A percentile compares a stretch with the other conserved stretches of the same genome.
These are phyloP conservation scores for Mylabris phalerata DNA, from an alignment of 1,140 invertebrate species.

Conservation along the genomic window DNA sequence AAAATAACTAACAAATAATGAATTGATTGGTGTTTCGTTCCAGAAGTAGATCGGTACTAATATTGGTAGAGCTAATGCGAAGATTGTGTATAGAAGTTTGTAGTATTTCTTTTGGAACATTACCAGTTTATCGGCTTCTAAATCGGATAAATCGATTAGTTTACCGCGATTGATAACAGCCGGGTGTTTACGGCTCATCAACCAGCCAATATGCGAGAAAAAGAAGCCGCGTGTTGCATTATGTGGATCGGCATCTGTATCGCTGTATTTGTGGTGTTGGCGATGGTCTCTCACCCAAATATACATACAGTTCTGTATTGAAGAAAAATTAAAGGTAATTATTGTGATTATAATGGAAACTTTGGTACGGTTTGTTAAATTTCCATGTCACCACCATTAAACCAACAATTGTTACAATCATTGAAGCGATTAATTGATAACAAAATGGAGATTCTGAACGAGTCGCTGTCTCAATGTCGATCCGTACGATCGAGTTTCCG, in stretches of 20 bases:
- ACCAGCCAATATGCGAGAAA: slow-evolving; percentile 62
- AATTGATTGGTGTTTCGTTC: slow-evolving; percentile 52
- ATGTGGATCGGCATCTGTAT: slow-evolving; percentile 61
- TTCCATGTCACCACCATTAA: slow-evolving; percentile 11
- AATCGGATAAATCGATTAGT: slow-evolving; percentile 59
- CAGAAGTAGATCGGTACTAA: slow-evolving; percentile 62
- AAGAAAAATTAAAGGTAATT: not conserved
- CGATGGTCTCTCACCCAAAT: slow-evolving; percentile 58
- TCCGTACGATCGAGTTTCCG: too few relatives aligned
- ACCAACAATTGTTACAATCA: slow-evolving; percentile 5
- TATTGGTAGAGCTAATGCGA: slow-evolving; percentile 66
- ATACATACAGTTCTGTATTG: slow-evolving; percentile 42
- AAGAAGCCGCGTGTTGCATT: slow-evolving; percentile 60
- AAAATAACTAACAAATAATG: slow-evolving; percentile 53
- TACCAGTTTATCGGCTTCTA: slow-evolving; percentile 63
- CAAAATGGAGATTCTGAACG: not conserved
- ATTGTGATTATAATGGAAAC: not conserved
- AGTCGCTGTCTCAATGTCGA: not conserved
- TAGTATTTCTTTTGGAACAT: slow-evolving; percentile 70
- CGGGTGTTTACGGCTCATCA: slow-evolving; percentile 57
- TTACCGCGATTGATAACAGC: slow-evolving; percentile 50
- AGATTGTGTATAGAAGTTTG: slow-evolving; percentile 54
- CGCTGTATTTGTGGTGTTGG: slow-evolving; percentile 60
- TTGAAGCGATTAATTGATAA: slow-evolving; percentile 6
- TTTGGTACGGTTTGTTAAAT: not conserved